Evolutionary conservation across 1,140 invertebrate genomes (phyloP), one percentile per base, ranked within the genome.

Genomic region (Heliothis subflexa): DNA sequence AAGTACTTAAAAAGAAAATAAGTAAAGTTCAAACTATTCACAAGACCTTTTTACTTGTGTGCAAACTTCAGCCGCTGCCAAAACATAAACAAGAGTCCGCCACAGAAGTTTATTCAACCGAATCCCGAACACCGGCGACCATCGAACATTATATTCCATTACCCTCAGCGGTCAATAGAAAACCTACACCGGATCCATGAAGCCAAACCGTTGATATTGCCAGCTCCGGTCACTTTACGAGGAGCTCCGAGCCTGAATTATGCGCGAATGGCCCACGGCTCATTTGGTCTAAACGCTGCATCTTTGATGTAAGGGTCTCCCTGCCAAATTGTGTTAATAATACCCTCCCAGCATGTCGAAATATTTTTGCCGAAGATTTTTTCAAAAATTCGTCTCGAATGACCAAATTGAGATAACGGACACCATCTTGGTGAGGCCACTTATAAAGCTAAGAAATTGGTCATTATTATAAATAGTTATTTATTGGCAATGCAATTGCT

Each of bases 241-340:
- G 55, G 49, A 76, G 68, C 64, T 76, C 82, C 57, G 78, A 83
- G 84, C 78, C 74, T 71, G 78, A 91, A 93, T 92, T 92, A 92
- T 87, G 86, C 91, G 91, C 80, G 74, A 92, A 92, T 89, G 81
- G 82, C 88, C 87, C 85, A 89, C 91, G 91, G 85, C 83, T 91
- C 90, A 89, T 93, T 93, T 90, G 82, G 80, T 80, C 81, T 89
- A 88, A 91, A 90, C 84, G 87, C 74, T 87, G 84, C 86, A 91
- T 90, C 87, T 86, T 90, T 88, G 75, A 78, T 28, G 62, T 50
- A 21, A 50, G 54, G 45, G 76, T 76, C 73, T 40, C 25, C 57
- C 28, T 59, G 45, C 47, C 57, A 59, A 75, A 75, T 75, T 62
- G 73, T 62, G 21, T 75, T 73, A 75, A 64, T 64, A 64, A 75